A percentile compares a stretch with the other conserved stretches of the same genome.
These are phyloP conservation scores for Phataginus tetradactyla DNA, from an alignment of 2,797 vertebrate species.

Conservation along the genomic window DNA sequence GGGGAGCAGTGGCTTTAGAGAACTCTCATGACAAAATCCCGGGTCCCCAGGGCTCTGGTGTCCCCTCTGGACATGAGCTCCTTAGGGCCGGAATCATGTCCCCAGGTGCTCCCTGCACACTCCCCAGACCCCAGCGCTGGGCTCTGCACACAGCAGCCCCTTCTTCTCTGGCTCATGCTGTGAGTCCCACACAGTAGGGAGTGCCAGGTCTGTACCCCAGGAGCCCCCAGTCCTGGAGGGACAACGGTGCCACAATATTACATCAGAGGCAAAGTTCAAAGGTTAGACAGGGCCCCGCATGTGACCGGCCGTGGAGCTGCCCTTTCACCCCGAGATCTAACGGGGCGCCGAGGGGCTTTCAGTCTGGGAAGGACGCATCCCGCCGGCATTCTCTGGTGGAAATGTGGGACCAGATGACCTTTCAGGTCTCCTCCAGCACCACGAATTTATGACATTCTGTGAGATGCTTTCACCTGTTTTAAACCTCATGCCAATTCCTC, in stretches of 20 bases:
- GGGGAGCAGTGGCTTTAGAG: not conserved
- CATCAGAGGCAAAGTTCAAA: not conserved
- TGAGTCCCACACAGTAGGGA: rapidly evolving
- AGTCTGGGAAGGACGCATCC: not conserved
- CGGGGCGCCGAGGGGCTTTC: rapidly evolving
- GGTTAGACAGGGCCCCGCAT: not conserved
- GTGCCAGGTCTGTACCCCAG: not conserved
- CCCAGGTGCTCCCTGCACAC: rapidly evolving
- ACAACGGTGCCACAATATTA: rapidly evolving
- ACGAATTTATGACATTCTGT: not conserved
- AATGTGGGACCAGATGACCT: not conserved
- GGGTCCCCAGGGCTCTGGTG: not conserved
- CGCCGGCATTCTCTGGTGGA: not conserved
- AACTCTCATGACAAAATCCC: not conserved
- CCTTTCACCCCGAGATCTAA: not conserved
- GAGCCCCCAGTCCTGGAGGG: not conserved
- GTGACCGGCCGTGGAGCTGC: not conserved
- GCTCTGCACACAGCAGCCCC: not conserved
- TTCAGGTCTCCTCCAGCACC: not conserved
- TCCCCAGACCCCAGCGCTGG: not conserved
- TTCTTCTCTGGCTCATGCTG: not conserved
- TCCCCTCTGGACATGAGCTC: not conserved
- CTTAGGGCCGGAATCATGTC: not conserved
- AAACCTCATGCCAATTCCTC: constrained; percentile 12
- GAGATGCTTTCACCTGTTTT: not conserved